These are phyloP conservation scores for Sebastes minor DNA, from an alignment of 2,797 vertebrate species.

Conservation along the genomic window DNA sequence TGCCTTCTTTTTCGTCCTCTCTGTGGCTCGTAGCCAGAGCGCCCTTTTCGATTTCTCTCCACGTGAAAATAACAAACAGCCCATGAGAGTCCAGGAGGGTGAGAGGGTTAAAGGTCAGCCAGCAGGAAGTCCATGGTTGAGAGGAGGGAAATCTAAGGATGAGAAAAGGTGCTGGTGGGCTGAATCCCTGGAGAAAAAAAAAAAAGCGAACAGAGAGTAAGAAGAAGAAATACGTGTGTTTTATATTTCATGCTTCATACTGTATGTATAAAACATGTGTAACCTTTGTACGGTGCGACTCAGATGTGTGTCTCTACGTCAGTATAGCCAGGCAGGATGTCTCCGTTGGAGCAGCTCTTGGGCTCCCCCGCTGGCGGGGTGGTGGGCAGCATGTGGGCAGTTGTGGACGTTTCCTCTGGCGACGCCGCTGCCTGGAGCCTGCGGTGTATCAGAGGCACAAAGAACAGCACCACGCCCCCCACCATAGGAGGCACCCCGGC, in stretches of 20 bases:
- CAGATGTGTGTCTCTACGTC: slow-evolving; percentile 91
- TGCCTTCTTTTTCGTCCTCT: slow-evolving; percentile 35
- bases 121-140: slow-evolving; percentile 44
- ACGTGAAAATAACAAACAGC: slow-evolving; percentile 38
- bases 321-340: slow-evolving; percentile 92
- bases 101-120: slow-evolving; percentile 41
- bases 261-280: background rate
- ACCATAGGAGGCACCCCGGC: slow-evolving; percentile 94
- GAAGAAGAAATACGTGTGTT: background rate
- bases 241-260: background rate
- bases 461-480: slow-evolving; percentile 91
- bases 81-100: slow-evolving; percentile 38
- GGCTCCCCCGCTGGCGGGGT: slow-evolving; percentile 39
- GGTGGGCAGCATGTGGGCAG: slow-evolving; percentile 89
- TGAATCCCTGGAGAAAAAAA: slow-evolving; percentile 70
- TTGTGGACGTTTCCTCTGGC: slow-evolving; percentile 81
- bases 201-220: background rate
- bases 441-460: slow-evolving; percentile 91
- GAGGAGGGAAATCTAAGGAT: slow-evolving; percentile 42
- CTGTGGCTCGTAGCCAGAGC: slow-evolving; percentile 17
- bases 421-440: slow-evolving; percentile 76
- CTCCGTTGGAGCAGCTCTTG: slow-evolving; percentile 89
- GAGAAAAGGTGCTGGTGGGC: slow-evolving; percentile 74
- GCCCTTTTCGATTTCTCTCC: slow-evolving; percentile 38
- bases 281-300: slow-evolving; percentile 72